Evolutionary conservation across 1,140 invertebrate genomes (phyloP).

Genomic region (Drosophila pachea): DNA sequence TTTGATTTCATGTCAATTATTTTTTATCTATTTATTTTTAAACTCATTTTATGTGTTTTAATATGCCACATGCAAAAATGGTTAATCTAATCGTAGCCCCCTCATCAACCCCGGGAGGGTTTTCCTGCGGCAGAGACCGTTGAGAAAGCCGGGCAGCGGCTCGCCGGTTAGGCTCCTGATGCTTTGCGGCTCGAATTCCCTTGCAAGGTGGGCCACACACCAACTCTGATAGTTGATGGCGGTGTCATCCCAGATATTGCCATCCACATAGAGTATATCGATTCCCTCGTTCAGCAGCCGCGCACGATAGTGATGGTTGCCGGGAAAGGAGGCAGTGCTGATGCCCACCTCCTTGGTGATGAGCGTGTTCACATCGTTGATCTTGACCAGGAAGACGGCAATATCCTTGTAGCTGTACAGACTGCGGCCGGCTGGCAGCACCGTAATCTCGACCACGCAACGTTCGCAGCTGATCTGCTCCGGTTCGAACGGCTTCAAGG

Average conservation of each 20-base stretch:
- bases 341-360: conserved; percentile 57
- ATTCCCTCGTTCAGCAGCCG: conserved; percentile 56
- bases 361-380: conserved; percentile 31
- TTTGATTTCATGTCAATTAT: no score
- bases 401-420: conserved; percentile 44
- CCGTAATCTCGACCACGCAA: conserved; percentile 50
- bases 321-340: conserved; percentile 53
- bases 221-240: conserved; percentile 44
- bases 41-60: no score
- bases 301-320: conserved; percentile 52
- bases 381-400: conserved; percentile 52
- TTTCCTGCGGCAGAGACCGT: conserved; percentile 41
- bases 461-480: conserved; percentile 55
- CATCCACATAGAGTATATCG: conserved; percentile 58
- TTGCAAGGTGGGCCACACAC: conserved; percentile 43
- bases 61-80: no score
- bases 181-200: conserved; percentile 42
- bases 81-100: no score
- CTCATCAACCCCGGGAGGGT: no score
- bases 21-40: no score
- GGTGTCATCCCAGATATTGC: conserved; percentile 43
- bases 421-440: conserved; percentile 47
- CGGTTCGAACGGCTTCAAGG: conserved; percentile 51
- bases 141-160: conserved; percentile 37
- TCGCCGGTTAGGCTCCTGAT: conserved; percentile 48